These are phyloP conservation scores for Tachina fera DNA, from an alignment of 2,888 invertebrate species.

Conservation along the genomic window DNA sequence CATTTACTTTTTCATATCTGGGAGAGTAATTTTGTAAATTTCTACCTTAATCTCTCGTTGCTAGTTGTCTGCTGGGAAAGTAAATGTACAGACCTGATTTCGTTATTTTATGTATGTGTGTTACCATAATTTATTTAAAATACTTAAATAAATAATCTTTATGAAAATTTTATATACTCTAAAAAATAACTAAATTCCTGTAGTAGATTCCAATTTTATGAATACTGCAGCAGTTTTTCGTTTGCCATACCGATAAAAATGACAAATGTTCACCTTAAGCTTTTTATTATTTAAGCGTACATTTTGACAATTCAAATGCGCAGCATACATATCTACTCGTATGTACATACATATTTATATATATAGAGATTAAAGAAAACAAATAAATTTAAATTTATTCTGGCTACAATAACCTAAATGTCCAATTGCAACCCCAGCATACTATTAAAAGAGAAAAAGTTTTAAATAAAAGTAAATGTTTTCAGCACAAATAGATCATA, in stretches of 20 bases:
- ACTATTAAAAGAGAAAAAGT: constrained; percentile 29
- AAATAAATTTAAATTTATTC: constrained; percentile 55
- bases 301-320: constrained; percentile 45
- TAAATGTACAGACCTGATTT: no score
- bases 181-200: no score
- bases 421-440: constrained; percentile 47
- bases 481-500: no score
- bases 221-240: not conserved
- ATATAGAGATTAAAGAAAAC: not conserved
- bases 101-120: no score
- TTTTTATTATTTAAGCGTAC: constrained; percentile 50
- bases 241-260: constrained; percentile 8
- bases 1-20: no score
- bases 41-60: no score
- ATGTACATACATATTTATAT: not conserved
- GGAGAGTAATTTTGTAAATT: no score
- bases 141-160: no score
- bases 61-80: no score
- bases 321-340: no score
- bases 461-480: not conserved
- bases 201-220: not conserved
- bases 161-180: no score
- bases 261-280: constrained; percentile 47
- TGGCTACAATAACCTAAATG: constrained; percentile 27
- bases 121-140: no score